Conservation (phyloP, 1,140 invertebrate species). For the Aphaenogaster floridana region DNA sequence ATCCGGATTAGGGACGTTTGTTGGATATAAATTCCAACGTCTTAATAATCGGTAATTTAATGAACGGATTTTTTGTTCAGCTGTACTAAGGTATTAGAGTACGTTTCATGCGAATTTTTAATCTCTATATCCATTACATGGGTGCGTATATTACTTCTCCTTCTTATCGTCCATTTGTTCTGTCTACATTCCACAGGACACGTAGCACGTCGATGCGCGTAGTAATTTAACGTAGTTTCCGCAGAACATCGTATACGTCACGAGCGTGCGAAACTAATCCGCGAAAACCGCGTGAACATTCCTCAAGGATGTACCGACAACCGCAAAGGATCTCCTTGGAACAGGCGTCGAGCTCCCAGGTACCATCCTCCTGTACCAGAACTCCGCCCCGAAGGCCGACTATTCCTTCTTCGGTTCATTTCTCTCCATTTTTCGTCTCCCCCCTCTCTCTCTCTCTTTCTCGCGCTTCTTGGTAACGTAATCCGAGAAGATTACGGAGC, state of each 20-base stretch:
- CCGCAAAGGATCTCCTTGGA: constrained; percentile 26
- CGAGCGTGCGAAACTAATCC: constrained; percentile 26
- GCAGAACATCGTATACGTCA: neutral
- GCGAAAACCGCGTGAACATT: constrained; percentile 23
- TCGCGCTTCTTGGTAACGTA: constrained; percentile 67
- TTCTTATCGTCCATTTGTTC: neutral
- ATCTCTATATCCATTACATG: neutral
- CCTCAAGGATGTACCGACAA: constrained; percentile 51
- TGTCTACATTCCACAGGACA: neutral
- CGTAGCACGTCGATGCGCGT: constrained; percentile 1
- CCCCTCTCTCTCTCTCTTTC: constrained; percentile 7
- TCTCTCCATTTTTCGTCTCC: constrained; percentile 66
- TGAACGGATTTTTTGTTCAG: neutral
- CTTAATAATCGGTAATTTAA: constrained; percentile 31
- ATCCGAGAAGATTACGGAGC: constrained; percentile 80
- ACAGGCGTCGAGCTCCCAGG: constrained; percentile 42
- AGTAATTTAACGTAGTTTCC: neutral
- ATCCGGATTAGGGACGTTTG: constrained; percentile 37
- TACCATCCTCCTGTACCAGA: constrained; percentile 18
- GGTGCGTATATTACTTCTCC: neutral
- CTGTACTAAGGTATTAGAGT: neutral
- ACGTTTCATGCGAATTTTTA: neutral
- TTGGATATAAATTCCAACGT: constrained; percentile 48
- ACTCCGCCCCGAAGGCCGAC: constrained; percentile 44
- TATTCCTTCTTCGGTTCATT: constrained; percentile 52